These are phyloP conservation scores for Pseudopipra pipra DNA, from an alignment of 2,113 vertebrate genomes.

Conservation along the genomic window DNA sequence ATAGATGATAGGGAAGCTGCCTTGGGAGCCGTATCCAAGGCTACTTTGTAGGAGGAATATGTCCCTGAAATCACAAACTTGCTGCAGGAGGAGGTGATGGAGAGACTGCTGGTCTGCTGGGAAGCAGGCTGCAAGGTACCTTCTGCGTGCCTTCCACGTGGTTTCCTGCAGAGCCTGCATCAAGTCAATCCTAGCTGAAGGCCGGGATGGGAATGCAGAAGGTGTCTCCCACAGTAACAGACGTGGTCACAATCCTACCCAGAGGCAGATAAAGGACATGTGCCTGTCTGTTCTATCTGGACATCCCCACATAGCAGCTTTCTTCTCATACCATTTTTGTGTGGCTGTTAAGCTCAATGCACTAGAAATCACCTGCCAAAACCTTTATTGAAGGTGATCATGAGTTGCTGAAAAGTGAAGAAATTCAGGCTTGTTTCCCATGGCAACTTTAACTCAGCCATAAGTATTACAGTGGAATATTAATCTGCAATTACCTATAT, in stretches of 20 bases:
- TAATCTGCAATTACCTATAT: constrained; percentile 50
- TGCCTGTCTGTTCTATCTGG: neutral
- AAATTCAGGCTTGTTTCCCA: constrained; percentile 47
- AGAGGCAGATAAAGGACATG: neutral
- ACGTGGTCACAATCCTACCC: neutral
- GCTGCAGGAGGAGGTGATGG: neutral
- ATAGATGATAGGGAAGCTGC: neutral
- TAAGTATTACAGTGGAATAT: constrained; percentile 32
- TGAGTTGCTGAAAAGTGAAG: constrained; percentile 46
- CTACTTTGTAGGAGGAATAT: neutral
- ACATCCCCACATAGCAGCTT: neutral
- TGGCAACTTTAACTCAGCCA: constrained; percentile 35
- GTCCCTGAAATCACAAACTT: neutral
- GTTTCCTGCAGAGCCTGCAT: neutral
- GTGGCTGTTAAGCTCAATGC: neutral
- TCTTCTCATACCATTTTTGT: neutral
- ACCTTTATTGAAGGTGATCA: neutral
- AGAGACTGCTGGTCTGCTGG: neutral
- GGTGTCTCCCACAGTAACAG: neutral
- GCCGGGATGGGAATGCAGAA: neutral
- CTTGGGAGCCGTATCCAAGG: neutral
- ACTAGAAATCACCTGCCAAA: constrained; percentile 45
- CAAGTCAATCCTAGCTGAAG: neutral
- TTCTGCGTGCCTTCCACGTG: rapidly evolving
- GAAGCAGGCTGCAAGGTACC: neutral